These are phyloP conservation scores for Drosophila antonietae DNA, from an alignment of 2,888 invertebrate genomes.

Conservation along the genomic window DNA sequence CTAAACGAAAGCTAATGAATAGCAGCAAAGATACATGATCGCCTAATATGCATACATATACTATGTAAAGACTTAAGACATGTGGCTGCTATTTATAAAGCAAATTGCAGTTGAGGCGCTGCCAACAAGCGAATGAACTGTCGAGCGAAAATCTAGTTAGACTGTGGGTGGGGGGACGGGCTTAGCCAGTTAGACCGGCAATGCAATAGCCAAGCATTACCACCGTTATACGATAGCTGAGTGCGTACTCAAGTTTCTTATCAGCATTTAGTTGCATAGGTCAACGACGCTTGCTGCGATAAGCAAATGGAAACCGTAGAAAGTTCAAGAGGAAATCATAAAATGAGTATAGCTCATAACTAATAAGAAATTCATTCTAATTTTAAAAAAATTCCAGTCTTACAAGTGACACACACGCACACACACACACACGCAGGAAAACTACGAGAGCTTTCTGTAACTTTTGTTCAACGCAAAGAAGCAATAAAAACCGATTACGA, in stretches of 20 bases:
- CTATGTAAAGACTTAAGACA: not conserved
- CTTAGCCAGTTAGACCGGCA: constrained; percentile 50
- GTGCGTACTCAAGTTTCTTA: constrained; percentile 40
- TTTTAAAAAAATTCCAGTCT: constrained; percentile 23
- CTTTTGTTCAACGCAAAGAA: constrained; percentile 23
- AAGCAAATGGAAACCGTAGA: constrained; percentile 10
- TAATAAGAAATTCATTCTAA: not conserved
- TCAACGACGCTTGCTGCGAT: constrained; percentile 51
- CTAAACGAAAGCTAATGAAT: constrained; percentile 41
- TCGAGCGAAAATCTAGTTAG: constrained; percentile 3
- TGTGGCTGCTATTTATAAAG: constrained; percentile 63
- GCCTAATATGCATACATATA: constrained; percentile 2
- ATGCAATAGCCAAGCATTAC: constrained; percentile 5
- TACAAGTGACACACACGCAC: constrained; percentile 11
- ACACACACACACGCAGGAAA: constrained; percentile 16
- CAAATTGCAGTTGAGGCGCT: constrained; percentile 66
- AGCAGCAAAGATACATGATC: constrained; percentile 14
- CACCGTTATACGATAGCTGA: constrained; percentile 43
- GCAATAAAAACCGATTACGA: constrained; percentile 51
- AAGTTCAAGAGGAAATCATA: constrained; percentile 39
- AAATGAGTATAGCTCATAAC: constrained; percentile 6
- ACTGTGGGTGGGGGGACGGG: not conserved
- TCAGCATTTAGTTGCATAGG: constrained; percentile 55
- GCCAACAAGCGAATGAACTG: constrained; percentile 55
- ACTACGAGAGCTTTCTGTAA: constrained; percentile 33